Evolutionary conservation across 1,140 invertebrate genomes (phyloP), one percentile per base, ranked within the genome.

Genomic region (Potamilus streckersoni): DNA sequence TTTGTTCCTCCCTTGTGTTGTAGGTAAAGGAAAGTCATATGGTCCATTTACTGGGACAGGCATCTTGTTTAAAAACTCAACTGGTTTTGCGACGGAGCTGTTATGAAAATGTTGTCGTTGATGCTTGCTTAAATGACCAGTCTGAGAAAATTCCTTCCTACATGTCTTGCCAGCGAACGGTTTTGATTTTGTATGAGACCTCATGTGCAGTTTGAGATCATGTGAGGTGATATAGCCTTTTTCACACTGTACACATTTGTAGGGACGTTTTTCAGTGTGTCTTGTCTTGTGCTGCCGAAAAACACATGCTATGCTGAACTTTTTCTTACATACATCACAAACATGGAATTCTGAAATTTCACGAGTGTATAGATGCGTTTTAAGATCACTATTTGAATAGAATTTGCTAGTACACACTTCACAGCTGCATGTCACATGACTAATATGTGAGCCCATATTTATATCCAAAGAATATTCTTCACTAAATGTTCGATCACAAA

Each of bases 171-270:
- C 97, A 85, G 92, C 91, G 88, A 93, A 94, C 1, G 94, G 95
- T 81, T 94, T 94, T 74, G 93, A 91, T 71, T 95, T 94, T 0
- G 96, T 98, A 87, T 98, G 95, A 12, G 93, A 94, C 86, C 95
- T 93, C 80, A 94, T 90, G 92, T 86, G 94, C 93, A 92, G 95
- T 93, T 89, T 94, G 91, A 92, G 93, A 89, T 96, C 96, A 87
- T 96, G 96, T 85, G 96, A 95, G 61, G 95, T 92, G 70, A 95
- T 96, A 86, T 98, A 97, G 86, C 95, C 94, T 63, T 95, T 95
- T 11, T 95, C 95, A 88, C 96, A 98, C 86, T 95, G 93, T 84
- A 97, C 96, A 80, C 85, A 88, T 62, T 83, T 82, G 67, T 84
- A 86, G 0, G 86, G 86, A 63, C 80, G 79, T 67, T 87, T 75